Evolutionary conservation across 2,113 vertebrate species (phyloP), one percentile per base, ranked within the genome.

Genomic region (Chloroceryle aenea): DNA sequence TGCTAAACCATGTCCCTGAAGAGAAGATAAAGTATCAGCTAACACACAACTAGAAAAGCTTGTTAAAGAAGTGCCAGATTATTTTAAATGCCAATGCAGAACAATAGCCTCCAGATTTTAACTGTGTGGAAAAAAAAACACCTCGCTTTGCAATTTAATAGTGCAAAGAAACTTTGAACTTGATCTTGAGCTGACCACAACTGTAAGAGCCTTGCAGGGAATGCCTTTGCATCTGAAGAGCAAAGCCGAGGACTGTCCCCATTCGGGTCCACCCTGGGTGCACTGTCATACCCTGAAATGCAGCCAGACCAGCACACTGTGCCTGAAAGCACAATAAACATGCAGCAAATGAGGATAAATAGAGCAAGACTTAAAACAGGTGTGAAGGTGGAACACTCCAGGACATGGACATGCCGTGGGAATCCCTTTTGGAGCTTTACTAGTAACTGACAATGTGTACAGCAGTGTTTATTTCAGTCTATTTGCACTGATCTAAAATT

Each of bases 401-500:
- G 72, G 29, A 81, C 22, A 40, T 0, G 2, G 63, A 42, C 61
- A 63, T 0, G 0, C 40, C 11, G n/a, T 16, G 48, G 84, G 76
- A 95, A 90, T 72, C 63, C 79, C 66, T 85, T 78, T 61, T 9
- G 12, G 48, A 87, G 74, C 58, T 89, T 69, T 85, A 34, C 66
- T 56, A 61, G 43, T 36, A 61, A 78, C 47, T 89, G 86, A 96
- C 86, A 87, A 61, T 30, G 59, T 13, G 40, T 38, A 87, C 64
- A 78, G 58, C n/a, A 77, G 26, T 21, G 48, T 87, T 90, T 52
- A 55, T 66, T 36, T 81, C 61, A 72, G 77, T 12, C 81, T 85
- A 45, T 91, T 90, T 86, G 83, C 29, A 90, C 34, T 50, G 72
- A 86, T 89, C 32, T 72, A 86, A 93, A 95, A 95, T 14, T 32